A percentile compares a stretch with the other conserved stretches of the same genome.
Evolutionary conservation across 2,797 vertebrate genomes (phyloP).

Genomic region (Rallus crepitans): DNA sequence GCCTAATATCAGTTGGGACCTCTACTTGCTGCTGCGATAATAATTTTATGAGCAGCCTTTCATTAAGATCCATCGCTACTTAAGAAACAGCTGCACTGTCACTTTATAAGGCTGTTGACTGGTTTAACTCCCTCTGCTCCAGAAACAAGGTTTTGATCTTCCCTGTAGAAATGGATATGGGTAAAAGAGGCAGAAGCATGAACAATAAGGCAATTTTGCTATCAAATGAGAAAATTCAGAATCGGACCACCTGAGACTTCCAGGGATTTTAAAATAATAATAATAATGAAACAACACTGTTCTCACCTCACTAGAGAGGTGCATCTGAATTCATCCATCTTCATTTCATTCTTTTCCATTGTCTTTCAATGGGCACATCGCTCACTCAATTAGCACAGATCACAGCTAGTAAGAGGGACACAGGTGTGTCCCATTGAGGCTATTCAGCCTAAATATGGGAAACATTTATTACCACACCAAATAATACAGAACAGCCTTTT

Average conservation of each 20-base stretch:
- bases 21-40: slow-evolving; percentile 16
- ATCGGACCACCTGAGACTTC: neutral
- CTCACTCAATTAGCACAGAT: neutral
- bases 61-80: slow-evolving; percentile 37
- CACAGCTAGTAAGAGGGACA: neutral
- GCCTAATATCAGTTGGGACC: slow-evolving; percentile 9
- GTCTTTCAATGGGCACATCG: neutral
- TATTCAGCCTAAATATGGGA: neutral
- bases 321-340: slow-evolving; percentile 36
- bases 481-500: neutral
- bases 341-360: slow-evolving; percentile 1
- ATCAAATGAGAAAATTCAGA: neutral
- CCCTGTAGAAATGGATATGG: neutral
- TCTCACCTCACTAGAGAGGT: neutral
- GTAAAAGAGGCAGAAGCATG: neutral
- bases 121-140: slow-evolving; percentile 24
- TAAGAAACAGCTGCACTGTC: slow-evolving; percentile 37
- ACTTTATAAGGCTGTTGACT: slow-evolving; percentile 17
- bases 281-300: neutral
- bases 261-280: neutral
- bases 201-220: neutral
- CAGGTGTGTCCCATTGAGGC: neutral
- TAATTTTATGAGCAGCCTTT: slow-evolving; percentile 43
- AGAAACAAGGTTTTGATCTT: neutral
- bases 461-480: slow-evolving; percentile 21